Evolutionary conservation across 2,888 invertebrate genomes (phyloP), one percentile per base, ranked within the genome.

Genomic region (Adineta ricciae): DNA sequence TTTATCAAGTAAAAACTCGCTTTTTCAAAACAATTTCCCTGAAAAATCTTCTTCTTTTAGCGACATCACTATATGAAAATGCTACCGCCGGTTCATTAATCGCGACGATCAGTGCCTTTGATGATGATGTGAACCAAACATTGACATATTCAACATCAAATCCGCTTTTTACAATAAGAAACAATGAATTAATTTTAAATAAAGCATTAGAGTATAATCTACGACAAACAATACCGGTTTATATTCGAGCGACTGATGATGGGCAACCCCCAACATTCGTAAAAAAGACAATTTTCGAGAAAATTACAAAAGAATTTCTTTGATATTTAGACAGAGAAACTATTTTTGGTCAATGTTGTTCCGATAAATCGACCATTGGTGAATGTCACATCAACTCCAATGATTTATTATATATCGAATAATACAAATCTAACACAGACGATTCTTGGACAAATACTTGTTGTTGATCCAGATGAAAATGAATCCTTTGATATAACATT

Each of bases 111-210:
- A 4, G 41, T 78, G 73, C 38, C 7, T 11, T 36, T 1, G 73
- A 78, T 78, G 41, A 38, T 78, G 73, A 78, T 78, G 21, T 78
- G 21, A 78, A 78, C 41, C 73, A 78, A 78, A 78, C 73, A 41
- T 21, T 41, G 16, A 78, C 73, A 41, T 78, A 41, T 41, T 38
- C 73, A 41, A 41, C 41, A 21, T 11, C 0, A 4, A 78, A 41
- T 78, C 73, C 38, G 24, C 2, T 24, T 24, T 78, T 78, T 78
- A 24, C 4, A 8, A 78, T 78, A 9, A 16, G 3, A 9, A 9
- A 41, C 21, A 24, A 78, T 78, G 21, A 36, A 38, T 41, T 78
- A 78, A 41, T 78, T 27, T 78, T 78, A 21, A 41, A 38, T 9
- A 4, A 2, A 1, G 8, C 19, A 36, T 36, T 78, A 41, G 9